A percentile compares a stretch with the other conserved stretches of the same genome.
These are phyloP conservation scores for Odontesthes bonariensis DNA, from an alignment of 2,113 vertebrate species.

Conservation along the genomic window DNA sequence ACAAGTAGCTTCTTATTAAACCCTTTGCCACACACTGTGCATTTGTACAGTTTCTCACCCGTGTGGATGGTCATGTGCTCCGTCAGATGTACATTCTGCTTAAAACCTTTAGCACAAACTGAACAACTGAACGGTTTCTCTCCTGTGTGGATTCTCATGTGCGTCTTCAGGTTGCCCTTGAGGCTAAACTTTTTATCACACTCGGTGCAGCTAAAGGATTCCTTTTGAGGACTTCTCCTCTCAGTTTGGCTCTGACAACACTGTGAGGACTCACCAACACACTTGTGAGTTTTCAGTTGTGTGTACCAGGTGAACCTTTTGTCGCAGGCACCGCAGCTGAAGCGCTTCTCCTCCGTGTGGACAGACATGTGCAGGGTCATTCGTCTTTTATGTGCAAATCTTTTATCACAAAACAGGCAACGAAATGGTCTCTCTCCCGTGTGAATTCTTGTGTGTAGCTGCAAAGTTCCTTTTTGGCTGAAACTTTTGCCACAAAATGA, in stretches of 20 bases:
- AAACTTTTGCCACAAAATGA: slow-evolving; percentile 80
- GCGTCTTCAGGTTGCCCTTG: slow-evolving; percentile 41
- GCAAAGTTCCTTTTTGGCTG: slow-evolving; percentile 49
- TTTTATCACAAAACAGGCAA: slow-evolving; percentile 30
- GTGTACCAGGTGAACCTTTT: slow-evolving; percentile 35
- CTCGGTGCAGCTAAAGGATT: slow-evolving; percentile 24
- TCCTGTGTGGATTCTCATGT: slow-evolving; percentile 52
- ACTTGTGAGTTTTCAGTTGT: slow-evolving; percentile 34
- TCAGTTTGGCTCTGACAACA: neutral
- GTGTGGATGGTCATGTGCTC: slow-evolving; percentile 41
- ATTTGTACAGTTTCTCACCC: slow-evolving; percentile 33
- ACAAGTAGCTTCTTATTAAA: slow-evolving; percentile 38
- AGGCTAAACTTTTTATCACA: slow-evolving; percentile 25
- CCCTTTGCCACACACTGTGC: neutral
- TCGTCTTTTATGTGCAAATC: slow-evolving; percentile 27
- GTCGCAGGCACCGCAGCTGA: slow-evolving; percentile 15
- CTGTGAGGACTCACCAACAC: neutral
- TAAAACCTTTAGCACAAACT: slow-evolving; percentile 23
- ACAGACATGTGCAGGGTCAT: slow-evolving; percentile 45
- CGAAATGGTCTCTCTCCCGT: slow-evolving; percentile 19
- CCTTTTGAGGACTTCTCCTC: slow-evolving; percentile 5
- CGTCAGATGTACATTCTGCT: slow-evolving; percentile 13
- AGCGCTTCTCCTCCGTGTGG: slow-evolving; percentile 45
- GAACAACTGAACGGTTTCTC: slow-evolving; percentile 42
- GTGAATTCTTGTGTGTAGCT: slow-evolving; percentile 21